A percentile compares a stretch with the other conserved stretches of the same genome.
Conservation (phyloP, 2,113 vertebrate species). For the Mormoops blainvillei region DNA sequence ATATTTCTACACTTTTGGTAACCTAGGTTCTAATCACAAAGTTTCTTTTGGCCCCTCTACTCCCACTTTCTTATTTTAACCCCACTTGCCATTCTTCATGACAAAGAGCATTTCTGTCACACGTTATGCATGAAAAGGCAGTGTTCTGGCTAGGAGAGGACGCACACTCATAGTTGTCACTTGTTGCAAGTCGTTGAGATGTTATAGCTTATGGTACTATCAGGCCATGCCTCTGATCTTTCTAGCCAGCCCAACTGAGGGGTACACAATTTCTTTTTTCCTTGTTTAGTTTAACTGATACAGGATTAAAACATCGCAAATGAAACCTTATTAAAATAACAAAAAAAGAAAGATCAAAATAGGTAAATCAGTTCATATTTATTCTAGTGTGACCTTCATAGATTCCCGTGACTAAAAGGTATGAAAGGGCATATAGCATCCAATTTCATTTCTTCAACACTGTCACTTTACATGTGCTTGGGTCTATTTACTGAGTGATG, state of each 20-base stretch:
- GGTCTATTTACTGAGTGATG: not conserved
- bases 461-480: not conserved
- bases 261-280: not conserved
- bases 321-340: not conserved
- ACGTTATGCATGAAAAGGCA: not conserved
- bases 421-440: not conserved
- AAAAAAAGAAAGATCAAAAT: not conserved
- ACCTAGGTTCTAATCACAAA: not conserved
- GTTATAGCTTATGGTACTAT: not conserved
- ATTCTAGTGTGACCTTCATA: not conserved
- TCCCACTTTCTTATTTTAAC: not conserved
- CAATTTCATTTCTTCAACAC: not conserved
- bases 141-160: not conserved
- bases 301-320: not conserved
- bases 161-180: not conserved
- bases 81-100: not conserved
- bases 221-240: not conserved
- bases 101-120: not conserved
- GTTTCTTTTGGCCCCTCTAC: not conserved
- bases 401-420: not conserved
- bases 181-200: not conserved
- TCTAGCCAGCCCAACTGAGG: not conserved
- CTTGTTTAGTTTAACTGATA: not conserved
- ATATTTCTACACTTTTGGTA: not conserved
- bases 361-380: not conserved